Evolutionary conservation across 2,113 vertebrate genomes (phyloP).

Genomic region (Clarias macrocephalus): DNA sequence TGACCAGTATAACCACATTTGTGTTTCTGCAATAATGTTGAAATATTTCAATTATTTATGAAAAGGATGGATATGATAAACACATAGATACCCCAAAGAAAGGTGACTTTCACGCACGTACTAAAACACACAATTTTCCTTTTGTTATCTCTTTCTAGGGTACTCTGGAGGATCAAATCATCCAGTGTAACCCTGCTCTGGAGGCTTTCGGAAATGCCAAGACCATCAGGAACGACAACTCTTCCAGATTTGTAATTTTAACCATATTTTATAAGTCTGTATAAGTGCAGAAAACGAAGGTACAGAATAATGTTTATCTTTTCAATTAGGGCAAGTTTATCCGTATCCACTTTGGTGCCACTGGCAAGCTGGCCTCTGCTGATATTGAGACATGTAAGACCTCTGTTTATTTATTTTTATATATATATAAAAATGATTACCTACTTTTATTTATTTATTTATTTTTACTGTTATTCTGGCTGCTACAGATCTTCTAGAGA

Average conservation of each 20-base stretch:
- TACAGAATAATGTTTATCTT: neutral
- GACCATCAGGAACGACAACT: constrained; percentile 52
- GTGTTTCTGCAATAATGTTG: neutral
- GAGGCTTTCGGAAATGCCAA: constrained; percentile 52
- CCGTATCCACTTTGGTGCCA: constrained; percentile 81
- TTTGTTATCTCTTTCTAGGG: constrained; percentile 62
- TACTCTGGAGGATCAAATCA: constrained; percentile 53
- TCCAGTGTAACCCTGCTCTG: constrained; percentile 53
- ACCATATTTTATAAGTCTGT: neutral
- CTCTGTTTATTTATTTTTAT: neutral
- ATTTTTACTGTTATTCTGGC: neutral
- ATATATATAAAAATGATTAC: neutral
- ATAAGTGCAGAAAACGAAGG: neutral
- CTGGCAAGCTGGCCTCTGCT: constrained; percentile 74
- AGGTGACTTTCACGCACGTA: neutral
- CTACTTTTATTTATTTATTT: neutral
- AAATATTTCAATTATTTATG: neutral
- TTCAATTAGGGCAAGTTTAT: constrained; percentile 80
- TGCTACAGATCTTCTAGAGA: constrained; percentile 84
- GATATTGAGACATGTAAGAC: constrained; percentile 60
- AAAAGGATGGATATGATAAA: neutral
- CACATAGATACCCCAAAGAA: neutral
- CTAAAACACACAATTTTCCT: neutral
- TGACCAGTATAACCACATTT: neutral
- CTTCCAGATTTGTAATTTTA: constrained; percentile 44